Percentiles rank a stretch among this genome's conserved stretches.
Evolutionary conservation across 2,888 invertebrate genomes (phyloP).

Genomic region (Sphecodes monilicornis): DNA sequence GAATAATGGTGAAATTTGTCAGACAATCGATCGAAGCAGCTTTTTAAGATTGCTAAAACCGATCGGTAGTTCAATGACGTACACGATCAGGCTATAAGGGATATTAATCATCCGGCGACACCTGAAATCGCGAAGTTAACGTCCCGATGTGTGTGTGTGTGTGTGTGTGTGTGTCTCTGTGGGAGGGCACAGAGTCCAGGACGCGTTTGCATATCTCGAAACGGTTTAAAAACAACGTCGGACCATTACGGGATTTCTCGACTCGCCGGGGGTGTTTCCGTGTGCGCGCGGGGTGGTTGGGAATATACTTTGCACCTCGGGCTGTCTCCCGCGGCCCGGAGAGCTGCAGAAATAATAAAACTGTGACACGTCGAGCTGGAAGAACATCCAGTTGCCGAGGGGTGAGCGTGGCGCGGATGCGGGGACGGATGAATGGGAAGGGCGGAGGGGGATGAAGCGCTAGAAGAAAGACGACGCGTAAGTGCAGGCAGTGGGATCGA

Average conservation of each 20-base stretch:
- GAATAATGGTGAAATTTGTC: background rate
- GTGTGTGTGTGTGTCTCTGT: background rate
- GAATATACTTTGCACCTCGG: constrained; percentile 28
- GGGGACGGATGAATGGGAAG: background rate
- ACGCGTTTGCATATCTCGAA: background rate
- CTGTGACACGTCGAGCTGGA: constrained; percentile 7
- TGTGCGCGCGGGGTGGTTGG: background rate
- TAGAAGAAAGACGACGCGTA: constrained; percentile 38
- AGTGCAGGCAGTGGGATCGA: constrained; percentile 62
- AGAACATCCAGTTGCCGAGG: background rate
- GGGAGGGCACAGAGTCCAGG: background rate
- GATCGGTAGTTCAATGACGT: background rate
- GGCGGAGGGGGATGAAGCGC: background rate
- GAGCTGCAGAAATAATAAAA: constrained; percentile 48
- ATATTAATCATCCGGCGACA: background rate
- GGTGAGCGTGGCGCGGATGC: background rate
- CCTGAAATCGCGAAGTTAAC: background rate
- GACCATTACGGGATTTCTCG: constrained; percentile 34
- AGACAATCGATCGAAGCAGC: background rate
- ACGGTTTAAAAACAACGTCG: constrained; percentile 37
- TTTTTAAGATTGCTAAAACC: too few species aligned
- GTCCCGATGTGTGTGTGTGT: background rate
- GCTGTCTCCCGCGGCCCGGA: constrained; percentile 19
- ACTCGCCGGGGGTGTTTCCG: background rate
- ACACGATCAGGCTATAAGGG: background rate